phyloP scores from a whole-genome alignment of 2,888 invertebrate genomes.

The Lucinisca nassula region DNA sequence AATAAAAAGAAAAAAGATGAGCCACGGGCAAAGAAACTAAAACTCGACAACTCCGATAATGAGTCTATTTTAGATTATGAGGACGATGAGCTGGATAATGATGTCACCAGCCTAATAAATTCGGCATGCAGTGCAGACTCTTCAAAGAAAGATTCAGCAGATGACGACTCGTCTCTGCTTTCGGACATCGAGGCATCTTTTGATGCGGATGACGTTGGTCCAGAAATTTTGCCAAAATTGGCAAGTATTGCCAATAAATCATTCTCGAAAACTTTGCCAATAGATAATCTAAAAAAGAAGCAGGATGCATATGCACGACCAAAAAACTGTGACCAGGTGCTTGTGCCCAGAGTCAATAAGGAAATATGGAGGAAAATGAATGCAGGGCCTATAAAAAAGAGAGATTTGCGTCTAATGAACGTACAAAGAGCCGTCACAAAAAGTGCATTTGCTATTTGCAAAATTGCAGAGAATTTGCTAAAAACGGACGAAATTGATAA shows the following conservation, averaged over 20 bases:
- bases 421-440: not conserved
- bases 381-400: not conserved
- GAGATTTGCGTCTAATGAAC: not conserved
- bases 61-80: not conserved
- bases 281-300: not conserved
- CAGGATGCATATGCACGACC: not conserved
- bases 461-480: not conserved
- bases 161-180: not conserved
- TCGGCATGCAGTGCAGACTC: not conserved
- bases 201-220: not conserved
- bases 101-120: not conserved
- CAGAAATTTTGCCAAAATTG: not conserved
- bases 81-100: not conserved
- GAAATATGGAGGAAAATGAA: not conserved
- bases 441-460: not conserved
- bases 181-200: not conserved
- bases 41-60: too few relatives aligned
- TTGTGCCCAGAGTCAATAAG: not conserved
- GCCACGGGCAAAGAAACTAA: not conserved
- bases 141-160: not conserved
- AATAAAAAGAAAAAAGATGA: not conserved
- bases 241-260: not conserved
- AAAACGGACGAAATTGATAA: not conserved
- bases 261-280: not conserved
- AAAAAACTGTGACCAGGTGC: not conserved